Evolutionary conservation across 2,888 invertebrate species (phyloP), one percentile per base, ranked within the genome.

Genomic region (Lochmaea capreae): DNA sequence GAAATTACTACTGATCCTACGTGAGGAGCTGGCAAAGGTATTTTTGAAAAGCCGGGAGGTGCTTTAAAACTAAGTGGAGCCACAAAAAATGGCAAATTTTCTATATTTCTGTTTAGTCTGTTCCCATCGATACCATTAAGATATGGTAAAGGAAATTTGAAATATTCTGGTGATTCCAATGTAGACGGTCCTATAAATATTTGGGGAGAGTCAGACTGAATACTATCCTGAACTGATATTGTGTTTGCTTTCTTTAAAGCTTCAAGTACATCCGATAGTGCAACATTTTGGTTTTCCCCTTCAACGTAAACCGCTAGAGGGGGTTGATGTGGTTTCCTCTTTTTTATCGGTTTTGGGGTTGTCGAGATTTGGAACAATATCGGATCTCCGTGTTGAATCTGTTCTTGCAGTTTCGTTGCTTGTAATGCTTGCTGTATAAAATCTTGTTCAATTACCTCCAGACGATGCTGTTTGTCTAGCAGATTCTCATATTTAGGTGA

Each of bases 41-140:
- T 95, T 87, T 95, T 96, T 0, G 94, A 93, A 83, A 94, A 95
- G 3, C 95, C 95, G 65, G 91, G 89, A 0, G 95, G 95, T n/a
- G 95, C 92, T 79, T 93, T 92, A 82, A 95, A 96, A 82, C 94
- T 95, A 33, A 95, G 86, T 0, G 95, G 95, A 0, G 95, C 95
- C 9, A 96, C 95, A 81, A 95, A 96, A 86, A 95, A 95, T 0
- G 95, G 94, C 1, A 95, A 85, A 78, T 93, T 92, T 69, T 92
- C 92, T 1, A 94, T 89, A 86, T 93, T 94, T 71, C 91, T 90
- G 81, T 93, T 93, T 11, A 91, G 90, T 71, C 93, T 89, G 76
- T 90, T 91, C 59, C 89, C 89, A 78, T 94, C 93, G 57, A 94
- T 88, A 22, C 91, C 92, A 0, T 95, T 95, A 22, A 96, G 87